A percentile compares a stretch with the other conserved stretches of the same genome.
Conservation (phyloP, 2,888 invertebrate genomes). For the Oligia strigilis region DNA sequence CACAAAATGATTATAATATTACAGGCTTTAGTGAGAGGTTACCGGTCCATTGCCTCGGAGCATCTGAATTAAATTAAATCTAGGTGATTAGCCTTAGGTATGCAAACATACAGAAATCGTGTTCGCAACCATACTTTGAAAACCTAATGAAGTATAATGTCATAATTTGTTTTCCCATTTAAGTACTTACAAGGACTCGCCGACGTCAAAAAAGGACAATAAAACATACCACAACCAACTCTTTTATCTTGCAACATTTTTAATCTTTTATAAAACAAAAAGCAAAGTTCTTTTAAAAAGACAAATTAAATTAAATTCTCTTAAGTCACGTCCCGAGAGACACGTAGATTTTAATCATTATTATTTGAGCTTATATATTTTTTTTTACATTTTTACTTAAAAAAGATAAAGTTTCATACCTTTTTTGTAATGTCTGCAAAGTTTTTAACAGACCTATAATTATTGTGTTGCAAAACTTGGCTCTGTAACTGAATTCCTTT, state of each 20-base stretch:
- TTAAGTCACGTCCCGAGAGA: constrained; percentile 65
- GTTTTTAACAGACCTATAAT: constrained; percentile 63
- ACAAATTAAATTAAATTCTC: constrained; percentile 67
- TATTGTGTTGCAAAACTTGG: constrained; percentile 58
- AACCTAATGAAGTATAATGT: constrained; percentile 51
- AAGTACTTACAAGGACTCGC: constrained; percentile 35
- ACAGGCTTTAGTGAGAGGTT: constrained; percentile 9
- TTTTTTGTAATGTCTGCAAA: constrained; percentile 64
- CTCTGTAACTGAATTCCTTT: constrained; percentile 57
- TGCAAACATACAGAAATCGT: constrained; percentile 19
- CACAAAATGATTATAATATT: neutral
- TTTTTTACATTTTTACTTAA: constrained; percentile 38
- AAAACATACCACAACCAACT: constrained; percentile 43
- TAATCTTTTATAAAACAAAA: constrained; percentile 62
- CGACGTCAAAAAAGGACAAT: constrained; percentile 33
- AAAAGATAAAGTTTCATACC: constrained; percentile 52
- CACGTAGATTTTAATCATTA: constrained; percentile 69
- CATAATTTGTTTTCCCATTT: constrained; percentile 47
- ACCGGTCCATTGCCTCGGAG: neutral
- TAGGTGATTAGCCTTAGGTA: constrained; percentile 16
- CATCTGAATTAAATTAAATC: constrained; percentile 24
- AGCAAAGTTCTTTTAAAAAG: constrained; percentile 62
- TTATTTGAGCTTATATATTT: constrained; percentile 50
- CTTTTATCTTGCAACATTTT: constrained; percentile 60
- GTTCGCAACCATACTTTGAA: constrained; percentile 22